Percentiles rank a stretch among this genome's conserved stretches.
Conservation (phyloP, 1,140 invertebrate species). For the Leptoteleia sp. region DNA sequence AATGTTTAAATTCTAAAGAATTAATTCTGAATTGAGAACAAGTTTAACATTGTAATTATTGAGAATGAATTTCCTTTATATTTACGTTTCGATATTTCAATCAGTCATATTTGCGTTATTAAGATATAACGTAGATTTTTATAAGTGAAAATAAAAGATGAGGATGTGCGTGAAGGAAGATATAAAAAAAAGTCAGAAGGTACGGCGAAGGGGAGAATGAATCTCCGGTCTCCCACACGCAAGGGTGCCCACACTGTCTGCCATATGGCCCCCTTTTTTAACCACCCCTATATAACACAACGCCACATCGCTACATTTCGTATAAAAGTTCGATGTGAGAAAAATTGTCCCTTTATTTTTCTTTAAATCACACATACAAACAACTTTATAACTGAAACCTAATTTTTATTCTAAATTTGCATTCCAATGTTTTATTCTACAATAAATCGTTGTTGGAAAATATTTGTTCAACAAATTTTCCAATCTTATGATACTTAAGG, state of each 20-base stretch:
- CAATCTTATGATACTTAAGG: no score
- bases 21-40: no score
- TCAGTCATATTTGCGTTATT: conserved; percentile 39
- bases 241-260: conserved; percentile 71
- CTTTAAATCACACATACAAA: no score
- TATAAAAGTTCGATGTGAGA: conserved; percentile 41
- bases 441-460: no score
- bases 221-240: conserved; percentile 73
- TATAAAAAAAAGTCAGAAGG: conserved; percentile 64
- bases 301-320: conserved; percentile 38
- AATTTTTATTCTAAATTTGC: no score
- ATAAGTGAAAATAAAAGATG: conserved; percentile 67
- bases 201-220: conserved; percentile 68
- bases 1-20: no score
- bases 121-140: conserved; percentile 30
- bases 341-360: no score
- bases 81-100: conserved; percentile 36
- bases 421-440: no score
- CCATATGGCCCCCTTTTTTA: conserved; percentile 77
- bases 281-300: conserved; percentile 67
- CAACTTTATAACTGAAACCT: no score
- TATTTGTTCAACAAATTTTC: no score
- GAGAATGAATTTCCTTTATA: no score
- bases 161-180: conserved; percentile 55
- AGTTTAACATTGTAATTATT: no score